Base-by-base conservation (phyloP, 2,113 vertebrate species). In the Suricata suricatta region DNA sequence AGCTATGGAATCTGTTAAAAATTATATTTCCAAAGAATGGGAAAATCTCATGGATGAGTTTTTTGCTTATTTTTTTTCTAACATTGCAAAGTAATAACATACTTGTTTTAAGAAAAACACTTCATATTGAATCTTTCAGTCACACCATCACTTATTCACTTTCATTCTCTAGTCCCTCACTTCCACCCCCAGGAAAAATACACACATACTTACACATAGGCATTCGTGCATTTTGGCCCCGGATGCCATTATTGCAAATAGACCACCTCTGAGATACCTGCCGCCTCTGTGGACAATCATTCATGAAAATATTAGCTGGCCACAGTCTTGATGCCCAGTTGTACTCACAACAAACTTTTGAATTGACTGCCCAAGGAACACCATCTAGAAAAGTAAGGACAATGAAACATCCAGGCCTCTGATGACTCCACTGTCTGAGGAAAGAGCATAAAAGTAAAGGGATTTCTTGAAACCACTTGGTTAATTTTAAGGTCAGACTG, bases 81-180 rank as follows among this genome's bases (percentile, higher is more conserved):
- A 33, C 66, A 44, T 90, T 47, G 9, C 2, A 57, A 95, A 84
- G 38, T 64, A 87, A 88, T n/a, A 50, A 57, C n/a, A 44, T 9
- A 54, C 3, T 57, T 25, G 54, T 90, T 87, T 68, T 33, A 69
- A 90, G 33, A 11, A 38, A 63, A 50, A 31, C 1, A 41, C 14
- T 88, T 85, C 25, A 60, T 38, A 27, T 54, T 85, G 21, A 90
- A 33, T 87, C 8, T 71, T 94, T 90, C 12, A 92, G 72, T 82
- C 74, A n/a, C 1, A 81, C 25, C 71, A 54, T 76, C 31, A 23
- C 41, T n/a, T 85, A 41, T 87, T 85, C 25, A 90, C 23, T 68
- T 90, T 21, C 69, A 33, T 63, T 89, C 44, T 63, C 19, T 84
- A 41, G 50, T 63, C 21, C 80, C 2, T 91, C 38, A 71, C 21